Evolutionary conservation across 2,113 vertebrate genomes (phyloP).

Genomic region (Osmerus eperlanus): DNA sequence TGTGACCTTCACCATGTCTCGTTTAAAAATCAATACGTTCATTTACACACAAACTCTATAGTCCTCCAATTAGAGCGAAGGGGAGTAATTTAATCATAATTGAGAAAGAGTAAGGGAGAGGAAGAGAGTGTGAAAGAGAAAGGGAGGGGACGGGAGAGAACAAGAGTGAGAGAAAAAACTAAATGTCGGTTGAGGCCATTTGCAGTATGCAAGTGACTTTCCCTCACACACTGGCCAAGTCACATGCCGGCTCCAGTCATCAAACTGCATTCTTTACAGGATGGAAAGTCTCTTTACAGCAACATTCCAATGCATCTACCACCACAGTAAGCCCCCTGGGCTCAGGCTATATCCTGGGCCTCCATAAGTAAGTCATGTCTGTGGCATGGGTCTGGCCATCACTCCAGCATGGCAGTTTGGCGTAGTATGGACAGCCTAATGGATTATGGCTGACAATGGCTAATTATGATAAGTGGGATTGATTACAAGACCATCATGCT

Average conservation of each 20-base stretch:
- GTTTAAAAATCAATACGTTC: conserved; percentile 67
- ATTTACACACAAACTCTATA: conserved; percentile 58
- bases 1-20: conserved; percentile 61
- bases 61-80: conserved; percentile 60
- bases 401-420: neutral
- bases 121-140: neutral
- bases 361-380: too few species aligned
- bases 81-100: conserved; percentile 22
- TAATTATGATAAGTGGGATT: conserved; percentile 61
- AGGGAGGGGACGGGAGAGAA: neutral
- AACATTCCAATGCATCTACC: neutral
- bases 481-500: conserved; percentile 52
- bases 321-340: conserved; percentile 1
- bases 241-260: neutral
- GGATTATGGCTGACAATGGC: conserved; percentile 51
- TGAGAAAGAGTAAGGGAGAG: neutral
- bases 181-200: neutral
- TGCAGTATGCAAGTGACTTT: neutral
- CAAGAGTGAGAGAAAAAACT: neutral
- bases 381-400: neutral
- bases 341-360: neutral
- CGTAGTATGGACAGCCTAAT: conserved; percentile 28
- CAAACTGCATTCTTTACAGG: conserved; percentile 1
- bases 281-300: neutral
- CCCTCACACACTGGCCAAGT: neutral